A percentile compares a stretch with the other conserved stretches of the same genome.
Conservation (phyloP, 2,888 invertebrate genomes). For the Lasioglossum morio region DNA sequence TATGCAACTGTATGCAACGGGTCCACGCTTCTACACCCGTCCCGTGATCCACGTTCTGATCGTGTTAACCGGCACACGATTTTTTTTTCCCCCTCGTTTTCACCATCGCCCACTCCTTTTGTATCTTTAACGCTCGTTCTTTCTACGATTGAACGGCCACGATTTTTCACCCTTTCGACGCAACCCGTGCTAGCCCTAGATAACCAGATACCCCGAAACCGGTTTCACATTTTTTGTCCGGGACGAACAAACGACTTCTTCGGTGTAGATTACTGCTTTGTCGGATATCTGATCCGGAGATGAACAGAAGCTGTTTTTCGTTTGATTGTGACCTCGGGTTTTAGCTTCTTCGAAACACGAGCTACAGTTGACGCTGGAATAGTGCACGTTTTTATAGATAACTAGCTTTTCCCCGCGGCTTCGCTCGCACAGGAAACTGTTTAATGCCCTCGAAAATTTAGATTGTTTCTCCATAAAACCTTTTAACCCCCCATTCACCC, state of each 20-base stretch:
- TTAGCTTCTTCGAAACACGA: neutral
- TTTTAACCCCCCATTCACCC: too few species aligned
- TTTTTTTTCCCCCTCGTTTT: conserved; percentile 40
- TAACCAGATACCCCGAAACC: neutral
- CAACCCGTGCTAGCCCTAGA: neutral
- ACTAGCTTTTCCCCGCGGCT: too few species aligned
- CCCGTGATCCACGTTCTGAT: neutral
- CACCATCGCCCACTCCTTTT: conserved; percentile 18
- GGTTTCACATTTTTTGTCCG: neutral
- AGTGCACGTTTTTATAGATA: neutral
- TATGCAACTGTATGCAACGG: conserved; percentile 18
- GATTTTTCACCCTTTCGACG: conserved; percentile 31
- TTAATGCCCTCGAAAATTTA: too few species aligned
- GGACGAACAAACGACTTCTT: neutral
- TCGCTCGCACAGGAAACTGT: too few species aligned
- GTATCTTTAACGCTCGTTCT: conserved; percentile 49
- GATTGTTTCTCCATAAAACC: too few species aligned
- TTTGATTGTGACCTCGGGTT: neutral
- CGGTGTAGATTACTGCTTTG: neutral
- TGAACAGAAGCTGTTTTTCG: neutral
- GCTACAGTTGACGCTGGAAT: neutral
- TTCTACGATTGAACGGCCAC: conserved; percentile 27
- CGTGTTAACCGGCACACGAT: conserved; percentile 57
- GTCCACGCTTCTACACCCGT: conserved; percentile 27
- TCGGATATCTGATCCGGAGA: neutral